Conservation (phyloP, 2,888 invertebrate genomes). For the Rambutsinella grinnellia region DNA sequence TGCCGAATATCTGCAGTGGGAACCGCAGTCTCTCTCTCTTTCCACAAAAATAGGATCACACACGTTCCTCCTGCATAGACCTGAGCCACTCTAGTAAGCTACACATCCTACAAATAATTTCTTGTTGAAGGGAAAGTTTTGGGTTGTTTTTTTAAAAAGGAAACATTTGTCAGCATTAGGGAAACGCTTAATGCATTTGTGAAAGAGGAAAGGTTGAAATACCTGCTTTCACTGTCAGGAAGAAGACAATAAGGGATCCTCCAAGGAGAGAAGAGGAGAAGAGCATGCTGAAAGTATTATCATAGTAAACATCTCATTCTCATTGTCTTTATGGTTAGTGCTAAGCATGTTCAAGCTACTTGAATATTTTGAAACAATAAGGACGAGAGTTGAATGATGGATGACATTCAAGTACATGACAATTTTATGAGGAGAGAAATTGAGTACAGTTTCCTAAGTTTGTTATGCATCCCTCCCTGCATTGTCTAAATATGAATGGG, state of each 20-base stretch:
- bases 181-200: constrained; percentile 50
- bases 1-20: constrained; percentile 44
- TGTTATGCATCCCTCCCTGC: no score
- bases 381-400: no score
- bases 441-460: no score
- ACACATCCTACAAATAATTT: not conserved
- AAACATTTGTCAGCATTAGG: constrained; percentile 44
- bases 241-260: no score
- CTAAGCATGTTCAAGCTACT: no score
- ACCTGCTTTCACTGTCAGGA: no score
- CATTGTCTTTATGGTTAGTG: no score
- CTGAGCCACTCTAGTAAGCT: not conserved
- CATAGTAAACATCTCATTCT: no score
- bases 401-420: no score
- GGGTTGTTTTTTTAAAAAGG: not conserved
- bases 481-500: no score
- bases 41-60: constrained; percentile 29
- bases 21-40: constrained; percentile 52
- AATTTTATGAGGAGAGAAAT: constrained; percentile 40
- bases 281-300: not conserved
- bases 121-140: not conserved
- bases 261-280: not conserved
- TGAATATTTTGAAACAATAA: no score
- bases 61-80: constrained; percentile 50
- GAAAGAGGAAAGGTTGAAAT: constrained; percentile 22